Evolutionary conservation across 2,797 vertebrate genomes (phyloP).

Genomic region (Podargus strigoides): DNA sequence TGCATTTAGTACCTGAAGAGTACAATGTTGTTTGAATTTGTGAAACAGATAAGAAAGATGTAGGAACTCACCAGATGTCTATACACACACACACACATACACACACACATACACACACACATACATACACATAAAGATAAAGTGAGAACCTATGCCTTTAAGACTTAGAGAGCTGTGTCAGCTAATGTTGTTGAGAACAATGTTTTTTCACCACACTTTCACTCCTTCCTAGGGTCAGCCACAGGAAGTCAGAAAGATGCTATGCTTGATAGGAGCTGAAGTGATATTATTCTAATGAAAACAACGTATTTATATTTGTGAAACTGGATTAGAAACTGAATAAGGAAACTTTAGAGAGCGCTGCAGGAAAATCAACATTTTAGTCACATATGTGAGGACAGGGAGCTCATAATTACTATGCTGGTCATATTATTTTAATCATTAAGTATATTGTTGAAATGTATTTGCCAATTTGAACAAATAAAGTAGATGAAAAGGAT

Average conservation of each 20-base stretch:
- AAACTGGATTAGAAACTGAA: not conserved
- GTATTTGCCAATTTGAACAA: not conserved
- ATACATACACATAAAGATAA: not conserved
- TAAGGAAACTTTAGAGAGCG: not conserved
- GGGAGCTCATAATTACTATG: not conserved
- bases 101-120: too few species aligned
- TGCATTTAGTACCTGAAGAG: not conserved
- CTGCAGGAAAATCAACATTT: not conserved
- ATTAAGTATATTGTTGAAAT: not conserved
- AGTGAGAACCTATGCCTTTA: not conserved
- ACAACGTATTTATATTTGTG: not conserved
- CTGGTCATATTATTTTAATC: not conserved
- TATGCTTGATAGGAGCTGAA: not conserved
- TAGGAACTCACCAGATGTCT: not conserved
- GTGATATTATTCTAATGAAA: not conserved
- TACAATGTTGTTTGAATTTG: not conserved
- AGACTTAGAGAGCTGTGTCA: not conserved
- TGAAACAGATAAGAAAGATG: not conserved
- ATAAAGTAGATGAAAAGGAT: not conserved
- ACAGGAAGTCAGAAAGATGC: not conserved
- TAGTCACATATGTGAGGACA: not conserved
- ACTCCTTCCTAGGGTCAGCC: not conserved
- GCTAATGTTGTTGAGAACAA: not conserved
- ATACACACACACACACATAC: not conserved
- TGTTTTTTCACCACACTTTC: not conserved